Conservation (phyloP, 2,113 vertebrate genomes). For the Mystacornis crossleyi region DNA sequence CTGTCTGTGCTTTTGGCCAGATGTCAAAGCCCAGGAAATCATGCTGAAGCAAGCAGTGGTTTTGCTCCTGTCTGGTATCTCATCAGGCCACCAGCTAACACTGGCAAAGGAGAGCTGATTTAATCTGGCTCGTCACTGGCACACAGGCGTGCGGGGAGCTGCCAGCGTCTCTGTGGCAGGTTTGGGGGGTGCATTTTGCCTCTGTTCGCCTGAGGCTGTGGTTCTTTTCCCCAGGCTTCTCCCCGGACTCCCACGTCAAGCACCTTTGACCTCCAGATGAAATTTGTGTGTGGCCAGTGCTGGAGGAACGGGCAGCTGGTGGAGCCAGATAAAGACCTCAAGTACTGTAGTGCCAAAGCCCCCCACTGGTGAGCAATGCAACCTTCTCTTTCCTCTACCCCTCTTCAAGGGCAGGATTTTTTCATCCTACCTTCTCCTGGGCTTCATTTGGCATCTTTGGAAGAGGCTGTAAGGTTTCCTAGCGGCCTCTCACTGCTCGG, state of each 20-base stretch:
- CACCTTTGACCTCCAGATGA: slow-evolving; percentile 87
- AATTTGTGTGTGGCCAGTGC: slow-evolving; percentile 91
- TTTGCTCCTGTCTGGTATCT: neutral
- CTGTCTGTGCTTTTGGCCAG: neutral
- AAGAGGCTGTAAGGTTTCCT: neutral
- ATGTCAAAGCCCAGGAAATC: neutral
- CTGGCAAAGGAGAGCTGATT: neutral
- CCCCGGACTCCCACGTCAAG: slow-evolving; percentile 64
- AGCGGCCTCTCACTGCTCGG: neutral
- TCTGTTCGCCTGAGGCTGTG: neutral
- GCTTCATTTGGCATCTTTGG: neutral
- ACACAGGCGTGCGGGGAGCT: fast-evolving
- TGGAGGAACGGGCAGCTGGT: slow-evolving; percentile 85
- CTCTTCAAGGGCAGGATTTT: neutral
- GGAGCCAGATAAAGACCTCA: slow-evolving; percentile 88
- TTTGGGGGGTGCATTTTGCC: neutral
- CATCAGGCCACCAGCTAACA: neutral
- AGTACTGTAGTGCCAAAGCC: slow-evolving; percentile 91
- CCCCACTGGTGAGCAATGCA: slow-evolving; percentile 82
- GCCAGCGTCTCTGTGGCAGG: neutral
- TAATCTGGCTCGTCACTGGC: neutral
- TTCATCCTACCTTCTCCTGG: neutral
- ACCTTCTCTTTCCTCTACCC: neutral
- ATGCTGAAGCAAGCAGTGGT: neutral
- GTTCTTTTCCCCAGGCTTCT: slow-evolving; percentile 59